Percentiles rank a stretch among this genome's conserved stretches.
These are phyloP conservation scores for Pyrrhura leucotis DNA, from an alignment of 2,797 vertebrate species.

Conservation along the genomic window DNA sequence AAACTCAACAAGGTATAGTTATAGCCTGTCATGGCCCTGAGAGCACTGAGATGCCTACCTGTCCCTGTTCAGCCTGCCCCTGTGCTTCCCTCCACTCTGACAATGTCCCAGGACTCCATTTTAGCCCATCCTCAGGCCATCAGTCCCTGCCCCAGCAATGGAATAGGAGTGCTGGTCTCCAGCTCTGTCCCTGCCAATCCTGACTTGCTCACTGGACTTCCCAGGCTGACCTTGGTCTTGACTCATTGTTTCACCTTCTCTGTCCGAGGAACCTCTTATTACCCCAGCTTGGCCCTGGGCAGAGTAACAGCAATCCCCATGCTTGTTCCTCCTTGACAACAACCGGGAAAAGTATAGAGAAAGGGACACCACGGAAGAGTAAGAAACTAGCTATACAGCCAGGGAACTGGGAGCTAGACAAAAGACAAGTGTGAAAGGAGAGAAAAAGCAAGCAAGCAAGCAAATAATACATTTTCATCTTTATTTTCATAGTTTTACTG, in stretches of 20 bases:
- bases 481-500: background rate
- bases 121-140: background rate
- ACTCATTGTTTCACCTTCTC: background rate
- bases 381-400: background rate
- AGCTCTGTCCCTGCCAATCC: background rate
- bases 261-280: background rate
- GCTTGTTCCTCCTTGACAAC: background rate
- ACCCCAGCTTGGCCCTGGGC: rapidly evolving
- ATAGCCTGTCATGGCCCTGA: background rate
- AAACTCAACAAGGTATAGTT: background rate
- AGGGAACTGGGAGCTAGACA: background rate
- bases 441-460: background rate
- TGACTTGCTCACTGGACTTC: background rate
- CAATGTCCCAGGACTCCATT: background rate
- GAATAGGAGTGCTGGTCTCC: rapidly evolving
- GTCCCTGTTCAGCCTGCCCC: background rate
- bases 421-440: background rate
- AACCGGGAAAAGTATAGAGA: background rate
- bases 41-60: rapidly evolving
- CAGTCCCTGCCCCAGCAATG: rapidly evolving
- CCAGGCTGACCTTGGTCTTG: background rate
- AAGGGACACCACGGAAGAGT: background rate
- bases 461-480: background rate
- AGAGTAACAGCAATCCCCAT: rapidly evolving
- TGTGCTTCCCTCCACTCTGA: background rate